Evolutionary conservation across 2,888 invertebrate genomes (phyloP).

Genomic region (Synanthedon vespiformis): DNA sequence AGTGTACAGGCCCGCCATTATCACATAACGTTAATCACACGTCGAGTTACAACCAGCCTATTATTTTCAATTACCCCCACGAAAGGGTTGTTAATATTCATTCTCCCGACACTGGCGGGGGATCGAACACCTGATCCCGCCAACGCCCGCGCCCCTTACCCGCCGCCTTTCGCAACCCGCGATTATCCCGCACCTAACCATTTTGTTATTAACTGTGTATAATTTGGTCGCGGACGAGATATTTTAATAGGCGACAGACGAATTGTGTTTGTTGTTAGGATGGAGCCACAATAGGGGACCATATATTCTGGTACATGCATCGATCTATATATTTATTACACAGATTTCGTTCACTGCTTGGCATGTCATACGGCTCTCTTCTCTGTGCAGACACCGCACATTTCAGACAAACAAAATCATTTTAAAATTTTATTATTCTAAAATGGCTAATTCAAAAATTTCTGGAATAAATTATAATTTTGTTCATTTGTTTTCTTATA

Average conservation of each 20-base stretch:
- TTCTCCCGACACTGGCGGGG: constrained; percentile 39
- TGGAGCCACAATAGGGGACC: constrained; percentile 7
- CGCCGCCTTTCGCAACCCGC: constrained; percentile 9
- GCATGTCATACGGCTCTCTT: too few relatives aligned
- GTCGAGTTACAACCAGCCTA: constrained; percentile 39
- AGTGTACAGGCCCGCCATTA: constrained; percentile 16
- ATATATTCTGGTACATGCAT: too few relatives aligned
- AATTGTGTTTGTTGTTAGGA: constrained; percentile 15
- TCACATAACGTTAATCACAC: constrained; percentile 47
- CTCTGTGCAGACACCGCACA: too few relatives aligned
- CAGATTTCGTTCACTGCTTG: too few relatives aligned
- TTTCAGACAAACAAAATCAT: too few relatives aligned
- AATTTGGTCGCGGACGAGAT: constrained; percentile 32
- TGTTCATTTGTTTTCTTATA: too few relatives aligned
- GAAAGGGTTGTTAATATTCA: constrained; percentile 68
- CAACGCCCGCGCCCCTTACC: constrained; percentile 31
- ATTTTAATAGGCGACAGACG: constrained; percentile 25
- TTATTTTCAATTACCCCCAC: constrained; percentile 58
- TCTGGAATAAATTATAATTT: too few relatives aligned
- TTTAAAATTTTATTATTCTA: too few relatives aligned
- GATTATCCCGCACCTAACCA: constrained; percentile 13
- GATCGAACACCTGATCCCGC: constrained; percentile 1
- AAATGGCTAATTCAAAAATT: too few relatives aligned
- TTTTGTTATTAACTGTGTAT: constrained; percentile 39
- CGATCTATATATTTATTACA: too few relatives aligned